Evolutionary conservation across 2,113 vertebrate genomes (phyloP).

Genomic region (Ursus arctos): DNA sequence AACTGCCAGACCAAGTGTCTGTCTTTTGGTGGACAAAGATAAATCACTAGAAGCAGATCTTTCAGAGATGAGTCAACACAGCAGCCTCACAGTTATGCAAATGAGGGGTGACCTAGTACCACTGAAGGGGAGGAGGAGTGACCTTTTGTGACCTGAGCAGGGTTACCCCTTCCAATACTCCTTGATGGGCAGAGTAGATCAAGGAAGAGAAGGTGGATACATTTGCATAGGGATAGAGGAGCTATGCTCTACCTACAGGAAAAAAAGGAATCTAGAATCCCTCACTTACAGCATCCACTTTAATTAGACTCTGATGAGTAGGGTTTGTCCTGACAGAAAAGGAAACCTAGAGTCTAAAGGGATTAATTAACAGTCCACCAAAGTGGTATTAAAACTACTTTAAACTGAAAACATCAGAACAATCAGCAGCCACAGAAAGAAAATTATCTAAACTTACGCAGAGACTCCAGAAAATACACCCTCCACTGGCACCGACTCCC

Average conservation of each 20-base stretch:
- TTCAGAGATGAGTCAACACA: background rate
- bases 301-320: background rate
- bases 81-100: background rate
- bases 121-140: accelerated
- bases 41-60: background rate
- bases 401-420: background rate
- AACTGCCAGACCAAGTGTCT: background rate
- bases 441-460: background rate
- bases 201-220: background rate
- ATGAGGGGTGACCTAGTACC: background rate
- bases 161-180: background rate
- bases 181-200: background rate
- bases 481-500: too few species aligned
- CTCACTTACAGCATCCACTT: background rate
- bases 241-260: background rate
- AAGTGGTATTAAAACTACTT: background rate
- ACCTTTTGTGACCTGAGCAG: background rate
- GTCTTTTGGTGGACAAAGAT: background rate
- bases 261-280: background rate
- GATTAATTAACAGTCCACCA: background rate
- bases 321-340: background rate
- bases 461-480: background rate
- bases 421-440: background rate
- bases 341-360: background rate
- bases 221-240: background rate